Base-by-base conservation (phyloP, 1,140 invertebrate species). In the Armadillidium nasatum region DNA sequence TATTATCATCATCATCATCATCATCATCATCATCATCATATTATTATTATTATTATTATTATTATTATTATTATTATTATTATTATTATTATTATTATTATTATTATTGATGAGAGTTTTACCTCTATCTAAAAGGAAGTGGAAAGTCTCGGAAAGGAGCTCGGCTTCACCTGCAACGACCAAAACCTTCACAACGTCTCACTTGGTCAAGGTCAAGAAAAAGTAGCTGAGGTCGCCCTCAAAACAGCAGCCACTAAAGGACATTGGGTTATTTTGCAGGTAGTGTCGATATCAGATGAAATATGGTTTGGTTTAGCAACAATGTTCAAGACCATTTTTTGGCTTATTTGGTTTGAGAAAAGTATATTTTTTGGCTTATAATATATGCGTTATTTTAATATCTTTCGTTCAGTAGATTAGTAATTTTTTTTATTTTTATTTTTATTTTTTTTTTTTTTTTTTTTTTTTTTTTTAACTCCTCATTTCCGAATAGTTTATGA, bases 101-200 rank as follows among this genome's bases (percentile, higher is more conserved):
- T 33, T 33, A 33, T 60, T 60, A 60, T 13, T 60, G 46, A 60
- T 60, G 1, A 60, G 1, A 4, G 7, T 19, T 60, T 60, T 19
- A 60, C 19, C 7, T 68, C 43, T 22, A 81, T 82, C 0, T 82
- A 90, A 33, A 33, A 33, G 87, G 96, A 98, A 85, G 94, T 98
- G 1, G 96, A 98, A 85, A 88, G 90, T 44, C 85, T 97, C 43
- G 96, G 95, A 15, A 90, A 90, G 82, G 91, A 91, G 80, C 85
- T 97, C 74, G 92, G 93, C 0, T 96, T 93, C 82, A 93, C 91
- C 0, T 87, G 89, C 21, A 93, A 94, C 82, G 86, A 87, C 78
- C 89, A 89, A 44, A 97, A 96, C 85, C 97, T 98, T 83, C 94
- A 98, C 83, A 97, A 96, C 83, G 94, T 98, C 0, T 97, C 95